Base-by-base conservation (phyloP, 2,113 vertebrate genomes). In the Sorex fumeus region DNA sequence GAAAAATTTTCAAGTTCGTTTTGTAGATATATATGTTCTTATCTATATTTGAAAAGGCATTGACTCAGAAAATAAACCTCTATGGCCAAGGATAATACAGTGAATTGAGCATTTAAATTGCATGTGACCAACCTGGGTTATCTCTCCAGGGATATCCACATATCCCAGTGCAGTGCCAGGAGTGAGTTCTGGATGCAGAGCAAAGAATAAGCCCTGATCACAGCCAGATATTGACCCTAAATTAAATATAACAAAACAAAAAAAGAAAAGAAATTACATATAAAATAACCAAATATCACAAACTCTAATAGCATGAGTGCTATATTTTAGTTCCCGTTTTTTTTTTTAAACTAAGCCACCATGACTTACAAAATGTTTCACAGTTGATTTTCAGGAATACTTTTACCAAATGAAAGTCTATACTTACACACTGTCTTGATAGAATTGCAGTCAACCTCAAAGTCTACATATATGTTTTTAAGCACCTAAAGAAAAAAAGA, bases 251-350 rank as follows among this genome's bases (percentile, higher is more conserved):
- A 50, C 47, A 50, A 50, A 50, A 50, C 47, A 50, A 50, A 50
- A 50, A 50, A 60, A 60, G 6, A 60, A 60, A 60, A 60, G 5
- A 21, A 23, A 60, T 19, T 64, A 2, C 11, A n/a, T 71, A 45
- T 82, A 82, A 82, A 69, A 71, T 90, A 85, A 50, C 47, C 47
- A 82, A 74, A 60, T 84, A 47, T 91, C 13, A 70, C 57, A 91
- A 71, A 6, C 69, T 30, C 13, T 79, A 7, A 7, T 72, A 8
- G 8, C 5, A 5, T n/a, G n/a, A 50, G 8, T 66, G 3, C 27
- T 82, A 74, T 34, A 70, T 43, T 18, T 60, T 8, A 60, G 18
- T 6, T 60, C 18, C 21, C 18, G 5, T 60, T 60, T 60, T 21
- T 21, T 21, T 57, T 57, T 57, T 57, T 57, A n/a, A n/a, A 60